These are phyloP conservation scores for Branchellion lobata DNA, from an alignment of 2,888 invertebrate species.

Conservation along the genomic window DNA sequence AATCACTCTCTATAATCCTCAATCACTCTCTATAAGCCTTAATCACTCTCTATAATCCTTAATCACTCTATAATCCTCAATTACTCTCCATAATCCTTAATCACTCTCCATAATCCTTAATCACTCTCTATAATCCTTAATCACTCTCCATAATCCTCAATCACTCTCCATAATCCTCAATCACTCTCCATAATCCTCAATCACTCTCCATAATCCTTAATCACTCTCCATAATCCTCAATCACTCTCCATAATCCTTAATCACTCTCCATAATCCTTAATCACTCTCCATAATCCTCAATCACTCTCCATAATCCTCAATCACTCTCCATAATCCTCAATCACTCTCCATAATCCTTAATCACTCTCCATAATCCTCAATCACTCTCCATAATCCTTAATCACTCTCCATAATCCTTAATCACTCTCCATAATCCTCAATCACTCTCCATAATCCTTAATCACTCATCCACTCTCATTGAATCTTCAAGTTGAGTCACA, in stretches of 20 bases:
- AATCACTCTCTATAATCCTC: no score
- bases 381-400: background rate
- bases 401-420: no score
- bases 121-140: background rate
- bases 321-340: background rate
- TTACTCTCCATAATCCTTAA: no score
- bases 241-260: no score
- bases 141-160: background rate
- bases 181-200: background rate
- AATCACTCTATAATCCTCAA: no score
- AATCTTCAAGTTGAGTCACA: constrained; percentile 65
- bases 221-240: no score
- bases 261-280: background rate
- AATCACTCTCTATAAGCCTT: no score
- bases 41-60: constrained; percentile 48
- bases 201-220: background rate
- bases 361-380: background rate
- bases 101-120: background rate
- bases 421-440: no score
- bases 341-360: background rate
- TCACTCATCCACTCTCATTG: background rate
- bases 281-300: background rate
- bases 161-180: background rate
- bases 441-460: background rate
- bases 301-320: background rate